These are phyloP conservation scores for Agrenia bidenticulata DNA, from an alignment of 2,888 invertebrate genomes.

Conservation along the genomic window DNA sequence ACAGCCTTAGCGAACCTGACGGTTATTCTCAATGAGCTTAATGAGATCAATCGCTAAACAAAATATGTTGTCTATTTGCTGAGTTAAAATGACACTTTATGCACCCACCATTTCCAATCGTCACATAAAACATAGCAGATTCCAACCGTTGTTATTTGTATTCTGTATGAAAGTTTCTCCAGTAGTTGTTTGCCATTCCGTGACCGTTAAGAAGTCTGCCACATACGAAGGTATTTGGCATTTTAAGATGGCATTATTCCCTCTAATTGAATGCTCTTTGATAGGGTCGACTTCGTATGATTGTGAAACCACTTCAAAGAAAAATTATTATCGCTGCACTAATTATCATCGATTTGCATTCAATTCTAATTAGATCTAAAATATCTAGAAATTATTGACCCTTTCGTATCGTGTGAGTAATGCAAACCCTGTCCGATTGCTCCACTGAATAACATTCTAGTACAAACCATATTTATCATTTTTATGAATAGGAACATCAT, in stretches of 20 bases:
- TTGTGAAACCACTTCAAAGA: conserved; percentile 70
- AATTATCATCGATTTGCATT: too few relatives aligned
- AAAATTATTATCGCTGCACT: too few relatives aligned
- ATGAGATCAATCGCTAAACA: too few relatives aligned
- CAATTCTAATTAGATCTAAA: too few relatives aligned
- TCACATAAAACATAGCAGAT: conserved; percentile 12
- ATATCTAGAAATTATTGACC: background rate
- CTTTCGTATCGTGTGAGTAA: background rate
- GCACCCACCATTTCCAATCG: conserved; percentile 35
- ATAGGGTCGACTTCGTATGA: conserved; percentile 80
- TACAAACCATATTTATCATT: conserved; percentile 29
- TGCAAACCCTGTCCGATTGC: background rate
- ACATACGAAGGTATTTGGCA: conserved; percentile 91
- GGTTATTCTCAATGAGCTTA: too few relatives aligned
- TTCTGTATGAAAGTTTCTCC: conserved; percentile 49
- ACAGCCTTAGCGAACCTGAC: too few relatives aligned
- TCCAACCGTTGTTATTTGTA: conserved; percentile 45
- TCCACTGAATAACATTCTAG: background rate
- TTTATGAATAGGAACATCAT: conserved; percentile 58
- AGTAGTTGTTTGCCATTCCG: conserved; percentile 50
- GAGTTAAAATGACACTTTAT: background rate
- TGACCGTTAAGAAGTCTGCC: conserved; percentile 84
- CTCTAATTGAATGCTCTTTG: conserved; percentile 86
- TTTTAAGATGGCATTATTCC: conserved; percentile 79
- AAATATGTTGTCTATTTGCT: too few relatives aligned